Conservation (phyloP, 2,113 vertebrate species). For the Microcebus jonahi region DNA sequence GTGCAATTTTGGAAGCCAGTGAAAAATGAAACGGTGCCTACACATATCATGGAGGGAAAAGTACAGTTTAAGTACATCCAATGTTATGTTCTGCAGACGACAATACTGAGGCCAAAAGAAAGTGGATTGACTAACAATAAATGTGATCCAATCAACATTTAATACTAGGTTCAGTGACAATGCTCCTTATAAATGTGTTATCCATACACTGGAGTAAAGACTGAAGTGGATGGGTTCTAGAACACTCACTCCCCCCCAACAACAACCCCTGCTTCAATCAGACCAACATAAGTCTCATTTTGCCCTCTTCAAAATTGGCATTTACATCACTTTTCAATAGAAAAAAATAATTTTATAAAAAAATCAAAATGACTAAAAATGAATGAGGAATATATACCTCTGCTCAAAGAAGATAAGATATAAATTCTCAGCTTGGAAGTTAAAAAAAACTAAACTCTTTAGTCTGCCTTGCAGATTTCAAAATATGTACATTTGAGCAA, state of each 20-base stretch:
- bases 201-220: rapidly evolving
- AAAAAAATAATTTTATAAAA: background rate
- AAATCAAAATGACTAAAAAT: background rate
- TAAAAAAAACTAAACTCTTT: background rate
- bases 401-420: background rate
- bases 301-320: background rate
- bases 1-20: background rate
- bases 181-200: background rate
- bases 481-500: constrained; percentile 40
- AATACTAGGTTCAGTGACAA: background rate
- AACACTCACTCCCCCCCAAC: background rate
- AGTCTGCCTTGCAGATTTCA: background rate
- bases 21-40: background rate
- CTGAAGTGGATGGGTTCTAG: background rate
- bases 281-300: background rate
- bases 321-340: background rate
- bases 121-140: background rate
- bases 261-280: background rate
- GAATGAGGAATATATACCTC: background rate
- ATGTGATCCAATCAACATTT: background rate
- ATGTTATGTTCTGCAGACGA: background rate
- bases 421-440: background rate
- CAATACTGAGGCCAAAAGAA: background rate
- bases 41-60: background rate
- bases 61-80: background rate